Evolutionary conservation across 2,888 invertebrate species (phyloP).

Genomic region (Tiliacea aurago): DNA sequence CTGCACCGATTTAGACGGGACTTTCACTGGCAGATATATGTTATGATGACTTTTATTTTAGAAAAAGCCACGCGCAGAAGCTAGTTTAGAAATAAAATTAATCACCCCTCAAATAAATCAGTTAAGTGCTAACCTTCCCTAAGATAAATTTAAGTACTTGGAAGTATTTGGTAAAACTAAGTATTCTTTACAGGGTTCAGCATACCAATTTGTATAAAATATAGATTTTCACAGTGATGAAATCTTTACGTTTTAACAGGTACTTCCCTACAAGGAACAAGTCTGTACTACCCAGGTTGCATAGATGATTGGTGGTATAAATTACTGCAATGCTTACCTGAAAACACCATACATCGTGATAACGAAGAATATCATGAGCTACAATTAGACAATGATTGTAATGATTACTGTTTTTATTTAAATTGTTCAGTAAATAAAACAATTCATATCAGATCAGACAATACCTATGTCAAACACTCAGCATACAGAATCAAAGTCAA

Average conservation of each 20-base stretch:
- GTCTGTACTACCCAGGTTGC: constrained; percentile 40
- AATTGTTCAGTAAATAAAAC: constrained; percentile 35
- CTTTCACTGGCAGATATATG: too few relatives aligned
- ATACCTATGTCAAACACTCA: neutral
- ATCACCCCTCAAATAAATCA: neutral
- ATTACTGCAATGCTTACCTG: constrained; percentile 76
- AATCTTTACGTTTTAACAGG: neutral
- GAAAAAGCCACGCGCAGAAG: too few relatives aligned
- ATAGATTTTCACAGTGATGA: neutral
- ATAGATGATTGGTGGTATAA: constrained; percentile 44
- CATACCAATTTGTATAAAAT: neutral
- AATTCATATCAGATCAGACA: constrained; percentile 6
- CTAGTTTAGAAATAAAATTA: too few relatives aligned
- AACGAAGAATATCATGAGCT: constrained; percentile 40
- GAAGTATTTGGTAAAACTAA: neutral
- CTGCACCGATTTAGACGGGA: too few relatives aligned
- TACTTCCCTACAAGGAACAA: neutral
- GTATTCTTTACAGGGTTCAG: neutral
- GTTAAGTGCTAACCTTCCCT: neutral
- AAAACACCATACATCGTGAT: constrained; percentile 70
- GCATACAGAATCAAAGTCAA: constrained; percentile 21
- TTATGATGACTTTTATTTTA: too few relatives aligned
- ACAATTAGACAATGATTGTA: constrained; percentile 20
- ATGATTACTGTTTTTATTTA: constrained; percentile 40
- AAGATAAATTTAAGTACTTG: neutral